Evolutionary conservation across 2,113 vertebrate species (phyloP).

Genomic region (Sprattus sprattus): DNA sequence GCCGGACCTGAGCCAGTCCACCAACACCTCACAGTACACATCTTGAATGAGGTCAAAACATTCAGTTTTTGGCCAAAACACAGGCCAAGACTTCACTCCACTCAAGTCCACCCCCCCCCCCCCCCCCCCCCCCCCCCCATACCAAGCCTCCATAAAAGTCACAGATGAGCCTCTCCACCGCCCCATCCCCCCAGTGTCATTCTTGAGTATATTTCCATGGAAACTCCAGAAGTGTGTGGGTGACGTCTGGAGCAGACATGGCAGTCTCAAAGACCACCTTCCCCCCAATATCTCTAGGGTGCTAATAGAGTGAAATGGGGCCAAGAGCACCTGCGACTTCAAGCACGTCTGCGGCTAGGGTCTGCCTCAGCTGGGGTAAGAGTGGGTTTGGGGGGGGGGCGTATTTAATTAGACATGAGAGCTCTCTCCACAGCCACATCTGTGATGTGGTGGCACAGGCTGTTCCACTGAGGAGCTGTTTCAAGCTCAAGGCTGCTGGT

Average conservation of each 20-base stretch:
- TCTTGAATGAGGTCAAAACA: too few species aligned
- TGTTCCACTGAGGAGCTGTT: background rate
- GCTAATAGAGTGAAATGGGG: background rate
- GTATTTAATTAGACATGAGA: background rate
- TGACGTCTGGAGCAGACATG: background rate
- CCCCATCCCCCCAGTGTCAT: background rate
- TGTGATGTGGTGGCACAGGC: background rate
- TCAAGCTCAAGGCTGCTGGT: background rate
- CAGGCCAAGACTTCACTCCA: too few species aligned
- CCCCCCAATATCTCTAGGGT: background rate
- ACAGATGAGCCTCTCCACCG: background rate
- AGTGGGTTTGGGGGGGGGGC: background rate
- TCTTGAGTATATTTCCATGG: background rate
- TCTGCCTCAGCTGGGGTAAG: background rate
- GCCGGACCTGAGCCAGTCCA: too few species aligned
- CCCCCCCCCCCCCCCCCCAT: background rate
- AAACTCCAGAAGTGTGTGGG: background rate
- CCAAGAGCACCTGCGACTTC: conserved; percentile 3
- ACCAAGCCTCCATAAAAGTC: background rate
- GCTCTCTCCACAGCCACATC: background rate
- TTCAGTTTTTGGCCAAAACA: too few species aligned
- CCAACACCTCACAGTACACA: too few species aligned
- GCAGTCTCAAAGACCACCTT: background rate
- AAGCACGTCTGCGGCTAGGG: background rate
- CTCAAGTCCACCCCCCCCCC: too few species aligned